Evolutionary conservation across 2,113 vertebrate species (phyloP).

Genomic region (Paradisaea rubra): DNA sequence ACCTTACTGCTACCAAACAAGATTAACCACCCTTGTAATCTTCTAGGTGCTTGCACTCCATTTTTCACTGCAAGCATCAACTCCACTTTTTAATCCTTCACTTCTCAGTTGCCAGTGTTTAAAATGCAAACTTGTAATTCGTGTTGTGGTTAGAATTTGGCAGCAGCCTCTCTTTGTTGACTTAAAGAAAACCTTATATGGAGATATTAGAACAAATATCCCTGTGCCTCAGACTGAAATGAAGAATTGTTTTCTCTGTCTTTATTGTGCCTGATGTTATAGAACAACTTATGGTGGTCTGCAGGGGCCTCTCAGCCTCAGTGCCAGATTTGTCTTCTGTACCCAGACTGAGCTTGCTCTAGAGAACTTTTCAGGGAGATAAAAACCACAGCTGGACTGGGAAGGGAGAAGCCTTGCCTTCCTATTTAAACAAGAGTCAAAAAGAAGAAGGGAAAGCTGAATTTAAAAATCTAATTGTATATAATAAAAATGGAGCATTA

Average conservation of each 20-base stretch:
- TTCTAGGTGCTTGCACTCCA: neutral
- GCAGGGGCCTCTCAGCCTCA: neutral
- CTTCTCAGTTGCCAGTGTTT: neutral
- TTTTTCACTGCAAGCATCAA: neutral
- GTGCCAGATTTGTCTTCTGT: neutral
- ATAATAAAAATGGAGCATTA: neutral
- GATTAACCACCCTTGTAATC: neutral
- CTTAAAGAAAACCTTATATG: slow-evolving; percentile 43
- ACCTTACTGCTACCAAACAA: neutral
- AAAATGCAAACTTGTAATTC: slow-evolving; percentile 7
- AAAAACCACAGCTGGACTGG: neutral
- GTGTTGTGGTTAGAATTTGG: slow-evolving; percentile 35
- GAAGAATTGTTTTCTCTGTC: neutral
- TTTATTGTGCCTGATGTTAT: neutral
- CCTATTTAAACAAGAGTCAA: neutral
- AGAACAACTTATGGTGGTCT: neutral
- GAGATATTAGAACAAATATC: slow-evolving; percentile 1
- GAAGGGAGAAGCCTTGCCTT: neutral
- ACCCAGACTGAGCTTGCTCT: neutral
- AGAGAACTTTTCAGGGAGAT: neutral
- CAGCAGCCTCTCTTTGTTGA: slow-evolving; percentile 19
- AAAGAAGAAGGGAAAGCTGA: neutral
- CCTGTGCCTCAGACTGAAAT: neutral
- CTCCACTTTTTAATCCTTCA: neutral
- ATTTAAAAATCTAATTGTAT: neutral